A percentile compares a stretch with the other conserved stretches of the same genome.
Conservation (phyloP, 2,797 vertebrate genomes). For the Euthynnus affinis region DNA sequence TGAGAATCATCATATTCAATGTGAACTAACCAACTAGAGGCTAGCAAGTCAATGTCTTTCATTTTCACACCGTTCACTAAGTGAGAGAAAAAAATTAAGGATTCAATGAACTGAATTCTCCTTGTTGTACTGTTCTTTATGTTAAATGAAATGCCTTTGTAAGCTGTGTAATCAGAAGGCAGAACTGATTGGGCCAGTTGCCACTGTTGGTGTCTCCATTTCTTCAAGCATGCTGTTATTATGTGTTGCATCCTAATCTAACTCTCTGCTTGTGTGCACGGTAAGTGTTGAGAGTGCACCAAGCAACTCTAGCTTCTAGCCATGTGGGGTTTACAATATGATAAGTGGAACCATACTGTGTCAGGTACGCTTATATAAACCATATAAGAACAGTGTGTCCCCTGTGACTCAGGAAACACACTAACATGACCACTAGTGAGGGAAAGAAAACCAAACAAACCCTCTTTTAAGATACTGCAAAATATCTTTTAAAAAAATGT, state of each 20-base stretch:
- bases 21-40: not conserved
- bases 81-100: not conserved
- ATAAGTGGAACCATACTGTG: conserved; percentile 26
- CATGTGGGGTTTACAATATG: conserved; percentile 3
- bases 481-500: not conserved
- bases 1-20: conserved; percentile 19
- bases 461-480: not conserved
- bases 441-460: not conserved
- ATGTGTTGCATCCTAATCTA: conserved; percentile 10
- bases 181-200: not conserved
- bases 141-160: conserved; percentile 10
- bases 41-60: not conserved
- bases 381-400: not conserved
- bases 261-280: conserved; percentile 15
- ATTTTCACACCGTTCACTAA: conserved; percentile 10
- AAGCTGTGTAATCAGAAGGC: not conserved
- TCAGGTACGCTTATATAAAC: conserved; percentile 13
- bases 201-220: conserved; percentile 6
- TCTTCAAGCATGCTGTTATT: not conserved
- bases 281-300: not conserved
- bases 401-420: conserved; percentile 5
- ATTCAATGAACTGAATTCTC: not conserved
- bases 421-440: not conserved
- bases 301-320: not conserved
- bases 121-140: not conserved